phyloP scores from a whole-genome alignment of 2,113 vertebrate genomes.

The Zootoca vivipara region DNA sequence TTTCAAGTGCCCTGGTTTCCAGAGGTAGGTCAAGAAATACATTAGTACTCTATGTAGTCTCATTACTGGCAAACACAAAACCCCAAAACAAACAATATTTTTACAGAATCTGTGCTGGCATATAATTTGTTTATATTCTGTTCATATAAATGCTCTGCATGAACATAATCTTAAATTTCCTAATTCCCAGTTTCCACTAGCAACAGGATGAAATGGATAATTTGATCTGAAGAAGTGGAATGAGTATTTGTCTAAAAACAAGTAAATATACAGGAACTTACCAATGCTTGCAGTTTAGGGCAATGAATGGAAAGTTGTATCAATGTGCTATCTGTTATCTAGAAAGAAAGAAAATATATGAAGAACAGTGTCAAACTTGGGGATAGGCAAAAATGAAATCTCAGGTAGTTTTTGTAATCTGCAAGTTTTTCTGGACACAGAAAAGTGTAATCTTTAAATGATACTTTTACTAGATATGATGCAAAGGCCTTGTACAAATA shows the following conservation, averaged over 20 bases:
- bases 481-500: constrained; percentile 22
- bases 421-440: not conserved
- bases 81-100: not conserved
- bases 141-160: not conserved
- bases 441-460: not conserved
- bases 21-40: not conserved
- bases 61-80: not conserved
- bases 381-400: not conserved
- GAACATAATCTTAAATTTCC: not conserved
- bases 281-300: constrained; percentile 88
- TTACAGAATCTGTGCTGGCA: not conserved
- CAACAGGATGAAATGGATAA: no score
- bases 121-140: not conserved
- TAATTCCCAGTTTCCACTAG: not conserved
- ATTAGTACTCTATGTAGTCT: not conserved
- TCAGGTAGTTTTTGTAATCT: not conserved
- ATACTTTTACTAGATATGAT: not conserved
- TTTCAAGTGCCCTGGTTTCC: not conserved
- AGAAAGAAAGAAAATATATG: constrained; percentile 40
- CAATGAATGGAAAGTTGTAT: constrained; percentile 92
- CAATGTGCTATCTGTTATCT: constrained; percentile 92
- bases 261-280: constrained; percentile 66
- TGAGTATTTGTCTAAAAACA: not conserved
- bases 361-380: not conserved
- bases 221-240: not conserved